These are phyloP conservation scores for Tichodroma muraria DNA, from an alignment of 2,113 vertebrate species.

Conservation along the genomic window DNA sequence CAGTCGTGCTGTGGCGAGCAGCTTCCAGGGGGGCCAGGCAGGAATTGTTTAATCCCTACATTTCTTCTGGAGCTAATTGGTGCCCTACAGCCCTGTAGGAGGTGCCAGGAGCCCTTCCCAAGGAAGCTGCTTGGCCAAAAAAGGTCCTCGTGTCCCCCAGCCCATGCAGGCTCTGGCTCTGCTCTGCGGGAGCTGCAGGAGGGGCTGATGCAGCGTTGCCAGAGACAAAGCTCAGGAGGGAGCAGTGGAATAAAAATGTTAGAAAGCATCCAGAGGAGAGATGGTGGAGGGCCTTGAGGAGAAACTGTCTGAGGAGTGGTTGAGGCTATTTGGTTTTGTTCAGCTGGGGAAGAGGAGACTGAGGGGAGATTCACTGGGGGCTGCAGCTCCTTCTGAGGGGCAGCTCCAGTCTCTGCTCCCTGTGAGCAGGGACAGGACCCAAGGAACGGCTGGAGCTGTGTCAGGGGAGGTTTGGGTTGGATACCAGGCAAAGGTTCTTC, in stretches of 20 bases:
- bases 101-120: background rate
- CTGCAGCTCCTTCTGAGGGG: background rate
- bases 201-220: background rate
- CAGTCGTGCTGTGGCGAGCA: background rate
- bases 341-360: background rate
- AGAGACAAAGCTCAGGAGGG: background rate
- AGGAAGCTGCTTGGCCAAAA: background rate
- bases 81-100: background rate
- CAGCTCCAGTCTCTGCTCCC: background rate
- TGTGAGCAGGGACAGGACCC: background rate
- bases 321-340: background rate
- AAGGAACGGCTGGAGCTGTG: background rate
- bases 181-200: background rate
- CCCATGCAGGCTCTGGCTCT: background rate
- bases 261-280: background rate
- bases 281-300: background rate
- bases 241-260: background rate
- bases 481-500: background rate
- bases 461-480: background rate
- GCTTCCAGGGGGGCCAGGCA: background rate
- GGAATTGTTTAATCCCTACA: background rate
- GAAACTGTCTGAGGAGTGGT: background rate
- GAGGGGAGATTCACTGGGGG: rapidly evolving
- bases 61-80: background rate
- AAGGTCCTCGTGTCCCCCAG: background rate